Evolutionary conservation across 2,113 vertebrate genomes (phyloP).

Genomic region (Oryzias celebensis): DNA sequence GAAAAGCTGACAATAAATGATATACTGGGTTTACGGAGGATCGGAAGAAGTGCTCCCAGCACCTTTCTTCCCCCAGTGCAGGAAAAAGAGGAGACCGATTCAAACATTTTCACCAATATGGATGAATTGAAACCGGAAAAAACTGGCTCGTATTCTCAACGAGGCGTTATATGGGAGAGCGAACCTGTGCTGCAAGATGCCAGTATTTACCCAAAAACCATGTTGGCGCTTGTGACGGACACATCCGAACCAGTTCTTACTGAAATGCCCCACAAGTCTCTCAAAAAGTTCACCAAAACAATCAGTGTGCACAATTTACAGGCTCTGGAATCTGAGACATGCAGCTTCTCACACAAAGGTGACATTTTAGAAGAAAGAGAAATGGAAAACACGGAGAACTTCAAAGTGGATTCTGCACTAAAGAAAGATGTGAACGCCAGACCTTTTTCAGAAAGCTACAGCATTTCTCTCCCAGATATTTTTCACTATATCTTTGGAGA

Average conservation of each 20-base stretch:
- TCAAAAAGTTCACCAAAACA: slow-evolving; percentile 68
- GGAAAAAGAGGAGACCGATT: slow-evolving; percentile 54
- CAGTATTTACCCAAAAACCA: slow-evolving; percentile 27
- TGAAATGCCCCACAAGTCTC: slow-evolving; percentile 36
- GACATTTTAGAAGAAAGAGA: slow-evolving; percentile 38
- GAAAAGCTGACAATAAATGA: slow-evolving; percentile 81
- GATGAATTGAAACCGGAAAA: slow-evolving; percentile 38
- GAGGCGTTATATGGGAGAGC: slow-evolving; percentile 52
- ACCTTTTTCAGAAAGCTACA: slow-evolving; percentile 35
- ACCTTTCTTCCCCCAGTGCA: slow-evolving; percentile 41
- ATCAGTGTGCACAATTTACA: slow-evolving; percentile 67
- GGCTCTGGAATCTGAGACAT: slow-evolving; percentile 53
- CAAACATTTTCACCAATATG: slow-evolving; percentile 51
- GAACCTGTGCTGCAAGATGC: slow-evolving; percentile 15
- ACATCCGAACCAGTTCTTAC: slow-evolving; percentile 28
- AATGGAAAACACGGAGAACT: slow-evolving; percentile 18
- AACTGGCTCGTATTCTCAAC: slow-evolving; percentile 20
- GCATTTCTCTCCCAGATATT: slow-evolving; percentile 66
- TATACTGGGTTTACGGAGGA: slow-evolving; percentile 67
- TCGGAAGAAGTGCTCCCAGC: slow-evolving; percentile 19
- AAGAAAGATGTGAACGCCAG: slow-evolving; percentile 4
- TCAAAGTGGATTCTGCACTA: slow-evolving; percentile 6
- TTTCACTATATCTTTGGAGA: slow-evolving; percentile 67
- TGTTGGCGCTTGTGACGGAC: slow-evolving; percentile 26
- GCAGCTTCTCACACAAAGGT: slow-evolving; percentile 9